phyloP scores from a whole-genome alignment of 2,113 vertebrate species.

The Pristiophorus japonicus region DNA sequence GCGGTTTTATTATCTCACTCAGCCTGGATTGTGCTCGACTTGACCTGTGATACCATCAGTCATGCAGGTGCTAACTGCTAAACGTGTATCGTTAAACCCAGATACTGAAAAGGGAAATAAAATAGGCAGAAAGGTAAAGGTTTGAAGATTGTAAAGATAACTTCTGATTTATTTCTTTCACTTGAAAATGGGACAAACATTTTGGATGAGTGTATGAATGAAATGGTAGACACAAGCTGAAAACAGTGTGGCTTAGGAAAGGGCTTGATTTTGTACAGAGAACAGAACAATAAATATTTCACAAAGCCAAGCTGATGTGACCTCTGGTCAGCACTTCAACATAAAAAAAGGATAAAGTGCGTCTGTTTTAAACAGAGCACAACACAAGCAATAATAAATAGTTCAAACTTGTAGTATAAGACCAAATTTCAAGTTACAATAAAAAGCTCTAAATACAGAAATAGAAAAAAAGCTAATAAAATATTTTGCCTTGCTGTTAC shows the following conservation, averaged over 20 bases:
- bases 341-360: conserved; percentile 59
- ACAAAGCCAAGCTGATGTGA: conserved; percentile 75
- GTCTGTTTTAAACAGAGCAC: conserved; percentile 66
- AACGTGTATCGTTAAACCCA: neutral
- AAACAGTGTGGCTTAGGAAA: conserved; percentile 40
- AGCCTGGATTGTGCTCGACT: conserved; percentile 1
- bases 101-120: conserved; percentile 18
- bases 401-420: conserved; percentile 79
- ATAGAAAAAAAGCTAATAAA: conserved; percentile 79
- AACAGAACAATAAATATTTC: conserved; percentile 79
- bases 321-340: conserved; percentile 66
- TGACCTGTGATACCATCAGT: neutral
- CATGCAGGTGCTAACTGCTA: neutral
- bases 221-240: conserved; percentile 79
- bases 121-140: conserved; percentile 56
- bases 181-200: conserved; percentile 79
- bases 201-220: conserved; percentile 77
- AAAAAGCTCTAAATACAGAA: conserved; percentile 74
- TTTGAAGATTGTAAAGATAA: conserved; percentile 71
- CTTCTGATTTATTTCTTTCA: conserved; percentile 80
- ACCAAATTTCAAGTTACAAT: conserved; percentile 69
- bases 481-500: conserved; percentile 74
- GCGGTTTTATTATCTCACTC: conserved; percentile 18
- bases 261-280: conserved; percentile 43
- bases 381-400: conserved; percentile 82